Conservation (phyloP, 1,140 invertebrate genomes). For the Mactra quadrangularis region DNA sequence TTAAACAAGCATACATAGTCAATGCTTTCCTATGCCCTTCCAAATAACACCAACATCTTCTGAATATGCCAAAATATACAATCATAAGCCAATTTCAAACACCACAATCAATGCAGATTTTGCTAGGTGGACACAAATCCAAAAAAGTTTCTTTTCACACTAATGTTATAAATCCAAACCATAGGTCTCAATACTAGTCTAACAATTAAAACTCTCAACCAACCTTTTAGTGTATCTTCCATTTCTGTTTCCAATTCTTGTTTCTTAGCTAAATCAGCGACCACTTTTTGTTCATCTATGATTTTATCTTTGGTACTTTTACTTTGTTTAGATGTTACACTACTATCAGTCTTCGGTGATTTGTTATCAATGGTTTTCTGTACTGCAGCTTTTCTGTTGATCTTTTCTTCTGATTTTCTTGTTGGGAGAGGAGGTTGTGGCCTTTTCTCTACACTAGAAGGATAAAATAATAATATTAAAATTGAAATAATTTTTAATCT, state of each 20-base stretch:
- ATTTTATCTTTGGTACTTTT: background rate
- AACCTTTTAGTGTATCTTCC: conserved; percentile 53
- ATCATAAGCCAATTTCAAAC: too few species aligned
- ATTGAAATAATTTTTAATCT: background rate
- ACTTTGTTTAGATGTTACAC: background rate
- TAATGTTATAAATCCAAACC: too few species aligned
- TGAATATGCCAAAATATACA: too few species aligned
- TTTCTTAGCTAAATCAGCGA: conserved; percentile 22
- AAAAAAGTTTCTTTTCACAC: too few species aligned
- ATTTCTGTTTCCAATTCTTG: conserved; percentile 44
- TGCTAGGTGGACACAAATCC: too few species aligned
- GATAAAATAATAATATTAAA: background rate
- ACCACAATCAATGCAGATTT: too few species aligned
- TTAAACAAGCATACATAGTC: too few species aligned
- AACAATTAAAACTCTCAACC: too few species aligned
- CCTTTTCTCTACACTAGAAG: conserved; percentile 20
- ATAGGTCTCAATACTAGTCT: too few species aligned
- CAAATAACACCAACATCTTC: too few species aligned
- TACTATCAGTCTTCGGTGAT: background rate
- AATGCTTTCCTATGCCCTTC: too few species aligned
- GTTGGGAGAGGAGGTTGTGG: conserved; percentile 35
- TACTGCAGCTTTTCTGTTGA: conserved; percentile 8
- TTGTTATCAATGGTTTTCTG: conserved; percentile 41
- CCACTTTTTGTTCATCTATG: conserved; percentile 14
- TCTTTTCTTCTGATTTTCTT: conserved; percentile 56